Evolutionary conservation across 2,888 invertebrate species (phyloP).

Genomic region (Euphydryas editha): DNA sequence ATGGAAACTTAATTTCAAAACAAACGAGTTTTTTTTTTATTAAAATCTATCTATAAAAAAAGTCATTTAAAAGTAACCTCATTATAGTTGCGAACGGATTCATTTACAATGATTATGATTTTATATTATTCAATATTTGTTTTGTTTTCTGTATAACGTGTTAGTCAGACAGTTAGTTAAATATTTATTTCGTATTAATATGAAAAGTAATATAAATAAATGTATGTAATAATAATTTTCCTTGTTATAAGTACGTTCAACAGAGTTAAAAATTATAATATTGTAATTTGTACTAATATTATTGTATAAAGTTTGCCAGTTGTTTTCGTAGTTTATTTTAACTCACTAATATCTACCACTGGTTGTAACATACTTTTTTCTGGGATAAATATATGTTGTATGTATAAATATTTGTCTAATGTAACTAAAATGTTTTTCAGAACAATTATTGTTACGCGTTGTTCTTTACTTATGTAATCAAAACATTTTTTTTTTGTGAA

Average conservation of each 20-base stretch:
- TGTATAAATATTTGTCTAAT: too few relatives aligned
- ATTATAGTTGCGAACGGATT: not conserved
- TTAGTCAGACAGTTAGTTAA: conserved; percentile 30
- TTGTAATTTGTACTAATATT: not conserved
- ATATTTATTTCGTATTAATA: conserved; percentile 33
- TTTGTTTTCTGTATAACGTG: conserved; percentile 5
- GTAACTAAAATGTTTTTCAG: too few relatives aligned
- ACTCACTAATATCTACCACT: too few relatives aligned
- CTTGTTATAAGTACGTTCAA: conserved; percentile 16
- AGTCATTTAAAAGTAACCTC: not conserved
- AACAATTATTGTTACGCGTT: too few relatives aligned
- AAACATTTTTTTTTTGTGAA: too few relatives aligned
- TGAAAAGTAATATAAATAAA: conserved; percentile 30
- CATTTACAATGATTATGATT: conserved; percentile 5
- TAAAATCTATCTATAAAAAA: not conserved
- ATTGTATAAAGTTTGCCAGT: not conserved
- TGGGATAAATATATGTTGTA: too few relatives aligned
- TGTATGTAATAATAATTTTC: conserved; percentile 35
- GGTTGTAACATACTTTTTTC: too few relatives aligned
- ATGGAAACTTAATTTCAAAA: not conserved
- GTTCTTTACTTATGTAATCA: too few relatives aligned
- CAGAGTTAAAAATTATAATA: conserved; percentile 1
- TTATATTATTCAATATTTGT: not conserved
- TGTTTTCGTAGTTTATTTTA: not conserved
- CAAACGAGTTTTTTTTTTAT: not conserved